phyloP scores from a whole-genome alignment of 2,797 vertebrate genomes.

The Pelodytes ibericus region DNA sequence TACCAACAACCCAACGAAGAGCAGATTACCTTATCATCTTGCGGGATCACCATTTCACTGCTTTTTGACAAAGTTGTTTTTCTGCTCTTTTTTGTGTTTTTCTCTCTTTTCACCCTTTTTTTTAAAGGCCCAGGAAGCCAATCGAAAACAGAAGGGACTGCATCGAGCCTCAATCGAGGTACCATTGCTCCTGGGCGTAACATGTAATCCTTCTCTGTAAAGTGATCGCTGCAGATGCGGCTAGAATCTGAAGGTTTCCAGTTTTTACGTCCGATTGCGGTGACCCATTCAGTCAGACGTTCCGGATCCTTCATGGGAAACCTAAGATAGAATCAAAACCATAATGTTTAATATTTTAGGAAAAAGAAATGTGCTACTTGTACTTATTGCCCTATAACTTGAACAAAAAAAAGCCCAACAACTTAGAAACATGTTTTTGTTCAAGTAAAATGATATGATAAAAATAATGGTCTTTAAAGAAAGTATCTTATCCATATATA shows the following conservation, averaged over 20 bases:
- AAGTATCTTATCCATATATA: no score
- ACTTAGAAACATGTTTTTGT: no score
- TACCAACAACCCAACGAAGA: no score
- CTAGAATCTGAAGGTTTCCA: slow-evolving; percentile 43
- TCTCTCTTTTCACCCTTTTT: slow-evolving; percentile 7
- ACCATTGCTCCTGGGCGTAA: slow-evolving; percentile 13
- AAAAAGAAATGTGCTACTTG: no score
- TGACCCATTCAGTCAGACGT: slow-evolving; percentile 30
- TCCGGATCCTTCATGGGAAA: slow-evolving; percentile 43
- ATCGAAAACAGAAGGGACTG: slow-evolving; percentile 39
- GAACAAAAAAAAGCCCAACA: no score
- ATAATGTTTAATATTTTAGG: no score
- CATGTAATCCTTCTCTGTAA: slow-evolving; percentile 40
- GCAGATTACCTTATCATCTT: slow-evolving; percentile 9
- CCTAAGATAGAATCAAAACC: background rate
- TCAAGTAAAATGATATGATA: no score
- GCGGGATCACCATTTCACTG: background rate
- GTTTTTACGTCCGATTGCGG: slow-evolving; percentile 35
- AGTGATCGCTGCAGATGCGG: slow-evolving; percentile 48
- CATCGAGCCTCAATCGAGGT: slow-evolving; percentile 5
- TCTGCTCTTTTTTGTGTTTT: background rate
- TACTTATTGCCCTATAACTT: no score
- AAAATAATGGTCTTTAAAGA: no score
- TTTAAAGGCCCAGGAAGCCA: slow-evolving; percentile 15
- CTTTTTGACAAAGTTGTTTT: background rate